A percentile compares a stretch with the other conserved stretches of the same genome.
phyloP scores from a whole-genome alignment of 2,113 vertebrate species.

The Hyla sarda region DNA sequence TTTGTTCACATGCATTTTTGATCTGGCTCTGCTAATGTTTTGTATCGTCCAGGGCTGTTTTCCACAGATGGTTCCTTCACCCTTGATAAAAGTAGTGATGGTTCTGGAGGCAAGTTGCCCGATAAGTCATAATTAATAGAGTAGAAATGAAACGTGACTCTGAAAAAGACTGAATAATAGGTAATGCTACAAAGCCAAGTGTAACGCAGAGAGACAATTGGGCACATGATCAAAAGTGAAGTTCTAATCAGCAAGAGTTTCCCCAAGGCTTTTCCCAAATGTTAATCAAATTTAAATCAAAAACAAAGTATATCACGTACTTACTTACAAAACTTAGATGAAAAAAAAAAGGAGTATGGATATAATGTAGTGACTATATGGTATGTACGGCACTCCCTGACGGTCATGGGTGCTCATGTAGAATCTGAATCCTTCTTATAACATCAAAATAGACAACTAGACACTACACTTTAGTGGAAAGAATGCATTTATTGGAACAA shows the following conservation, averaged over 20 bases:
- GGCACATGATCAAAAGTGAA: slow-evolving; percentile 18
- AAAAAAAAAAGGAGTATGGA: neutral
- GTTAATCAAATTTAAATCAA: neutral
- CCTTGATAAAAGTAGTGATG: slow-evolving; percentile 35
- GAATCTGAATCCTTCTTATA: no score
- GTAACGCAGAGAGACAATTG: slow-evolving; percentile 11
- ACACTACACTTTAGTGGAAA: no score
- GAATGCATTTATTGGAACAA: no score
- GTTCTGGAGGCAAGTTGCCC: slow-evolving; percentile 7
- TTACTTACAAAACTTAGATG: neutral
- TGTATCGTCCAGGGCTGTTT: neutral
- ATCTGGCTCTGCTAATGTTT: slow-evolving; percentile 14
- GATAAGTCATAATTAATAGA: slow-evolving; percentile 47
- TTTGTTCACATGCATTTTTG: slow-evolving; percentile 33
- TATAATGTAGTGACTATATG: neutral
- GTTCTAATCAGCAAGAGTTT: slow-evolving; percentile 1
- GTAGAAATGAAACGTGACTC: slow-evolving; percentile 32
- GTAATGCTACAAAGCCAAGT: neutral
- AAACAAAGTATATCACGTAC: neutral
- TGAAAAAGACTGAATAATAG: neutral
- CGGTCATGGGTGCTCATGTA: no score
- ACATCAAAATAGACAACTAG: no score
- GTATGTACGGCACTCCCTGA: no score
- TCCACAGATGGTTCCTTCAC: slow-evolving; percentile 34
- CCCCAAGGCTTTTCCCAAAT: neutral